These are phyloP conservation scores for Tricholaema leucomelas DNA, from an alignment of 2,113 vertebrate species.

Conservation along the genomic window DNA sequence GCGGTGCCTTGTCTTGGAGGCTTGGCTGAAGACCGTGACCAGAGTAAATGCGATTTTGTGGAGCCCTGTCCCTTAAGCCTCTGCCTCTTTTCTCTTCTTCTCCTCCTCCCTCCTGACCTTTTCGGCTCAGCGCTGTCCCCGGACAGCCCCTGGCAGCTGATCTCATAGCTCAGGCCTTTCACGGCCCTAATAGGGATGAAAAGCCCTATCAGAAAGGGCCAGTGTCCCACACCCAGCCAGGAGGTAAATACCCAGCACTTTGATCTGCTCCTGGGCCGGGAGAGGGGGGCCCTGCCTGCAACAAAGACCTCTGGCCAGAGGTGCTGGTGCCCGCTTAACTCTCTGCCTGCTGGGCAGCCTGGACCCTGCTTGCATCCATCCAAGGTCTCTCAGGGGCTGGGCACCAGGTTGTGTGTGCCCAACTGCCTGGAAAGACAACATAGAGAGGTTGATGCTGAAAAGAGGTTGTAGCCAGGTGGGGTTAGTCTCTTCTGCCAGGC, in stretches of 20 bases:
- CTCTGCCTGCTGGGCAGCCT: not conserved
- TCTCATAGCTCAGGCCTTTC: slow-evolving; percentile 62
- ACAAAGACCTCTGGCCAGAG: not conserved
- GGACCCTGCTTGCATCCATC: not conserved
- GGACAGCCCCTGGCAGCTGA: slow-evolving; percentile 66
- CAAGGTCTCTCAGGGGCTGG: not conserved
- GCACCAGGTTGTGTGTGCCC: not conserved
- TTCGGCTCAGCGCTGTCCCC: slow-evolving; percentile 48
- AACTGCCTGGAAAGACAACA: too few relatives aligned
- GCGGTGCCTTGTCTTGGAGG: slow-evolving; percentile 50
- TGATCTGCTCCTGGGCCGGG: slow-evolving; percentile 43
- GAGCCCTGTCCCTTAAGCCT: slow-evolving; percentile 64
- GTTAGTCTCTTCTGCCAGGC: too few relatives aligned
- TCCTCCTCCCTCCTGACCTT: slow-evolving; percentile 69
- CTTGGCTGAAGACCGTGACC: slow-evolving; percentile 71
- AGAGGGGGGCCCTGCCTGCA: not conserved
- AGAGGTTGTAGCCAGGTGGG: too few relatives aligned
- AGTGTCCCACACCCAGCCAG: slow-evolving; percentile 18
- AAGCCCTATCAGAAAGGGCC: slow-evolving; percentile 57
- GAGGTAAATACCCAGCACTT: slow-evolving; percentile 56
- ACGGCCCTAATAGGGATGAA: slow-evolving; percentile 64
- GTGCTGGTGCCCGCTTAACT: not conserved
- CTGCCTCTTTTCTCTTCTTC: slow-evolving; percentile 69
- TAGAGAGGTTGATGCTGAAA: too few relatives aligned
- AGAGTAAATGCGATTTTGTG: slow-evolving; percentile 71